Conservation (phyloP, 1,140 invertebrate genomes). For the Brachystomella parvula region DNA sequence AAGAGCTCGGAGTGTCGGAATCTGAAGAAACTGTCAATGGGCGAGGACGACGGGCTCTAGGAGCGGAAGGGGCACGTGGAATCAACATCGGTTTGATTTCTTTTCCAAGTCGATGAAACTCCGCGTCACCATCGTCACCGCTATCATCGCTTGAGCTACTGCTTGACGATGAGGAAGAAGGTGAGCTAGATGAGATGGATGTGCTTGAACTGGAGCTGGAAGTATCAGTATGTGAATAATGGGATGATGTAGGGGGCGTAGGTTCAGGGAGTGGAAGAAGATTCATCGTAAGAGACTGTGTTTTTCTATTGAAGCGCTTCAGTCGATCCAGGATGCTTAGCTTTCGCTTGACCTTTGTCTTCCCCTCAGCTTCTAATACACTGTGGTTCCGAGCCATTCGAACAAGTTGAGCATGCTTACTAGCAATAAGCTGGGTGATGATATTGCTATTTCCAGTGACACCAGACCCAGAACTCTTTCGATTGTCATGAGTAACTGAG, state of each 20-base stretch:
- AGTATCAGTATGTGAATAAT: neutral
- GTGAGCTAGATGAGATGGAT: neutral
- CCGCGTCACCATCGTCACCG: neutral
- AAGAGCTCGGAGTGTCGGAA: neutral
- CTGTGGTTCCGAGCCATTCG: slow-evolving; percentile 17
- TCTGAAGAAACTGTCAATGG: neutral
- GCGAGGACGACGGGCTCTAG: neutral
- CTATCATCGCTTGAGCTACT: neutral
- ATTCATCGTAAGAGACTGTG: neutral
- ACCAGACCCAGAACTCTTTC: neutral
- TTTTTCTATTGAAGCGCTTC: neutral
- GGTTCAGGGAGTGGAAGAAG: neutral
- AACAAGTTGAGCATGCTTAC: slow-evolving; percentile 13
- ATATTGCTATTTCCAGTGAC: slow-evolving; percentile 16
- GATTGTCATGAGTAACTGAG: neutral
- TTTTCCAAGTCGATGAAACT: neutral
- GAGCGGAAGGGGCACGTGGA: neutral
- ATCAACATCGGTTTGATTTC: neutral
- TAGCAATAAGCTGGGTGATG: slow-evolving; percentile 23
- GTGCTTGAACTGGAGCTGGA: neutral
- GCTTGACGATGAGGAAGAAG: neutral
- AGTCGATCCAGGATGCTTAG: neutral
- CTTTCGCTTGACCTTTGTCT: neutral
- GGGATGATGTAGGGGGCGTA: slow-evolving; percentile 5
- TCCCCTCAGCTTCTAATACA: slow-evolving; percentile 11